Conservation (phyloP, 92 coral and sea anemone species). For the Phenganax stokvisi region DNA sequence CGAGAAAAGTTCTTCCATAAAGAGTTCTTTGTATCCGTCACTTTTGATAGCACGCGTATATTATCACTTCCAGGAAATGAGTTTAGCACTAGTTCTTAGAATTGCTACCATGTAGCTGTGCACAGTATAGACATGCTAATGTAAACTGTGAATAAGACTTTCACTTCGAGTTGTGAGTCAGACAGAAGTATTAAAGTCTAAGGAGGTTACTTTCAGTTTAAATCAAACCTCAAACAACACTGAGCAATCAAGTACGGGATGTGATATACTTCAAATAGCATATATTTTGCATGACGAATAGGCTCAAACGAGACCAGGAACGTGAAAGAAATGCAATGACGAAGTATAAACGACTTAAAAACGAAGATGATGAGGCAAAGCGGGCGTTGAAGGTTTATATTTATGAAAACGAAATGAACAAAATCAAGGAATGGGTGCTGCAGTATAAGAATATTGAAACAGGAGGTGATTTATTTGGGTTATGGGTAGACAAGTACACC, state of each 20-base stretch:
- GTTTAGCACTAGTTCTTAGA: not conserved
- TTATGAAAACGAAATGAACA: conserved; percentile 53
- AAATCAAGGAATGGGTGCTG: conserved; percentile 59
- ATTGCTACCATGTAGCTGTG: not conserved
- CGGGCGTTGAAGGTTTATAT: conserved; percentile 48
- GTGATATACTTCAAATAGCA: too few species aligned
- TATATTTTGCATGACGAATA: too few species aligned
- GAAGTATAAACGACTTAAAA: not conserved
- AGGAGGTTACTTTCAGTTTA: not conserved
- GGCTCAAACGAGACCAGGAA: too few species aligned
- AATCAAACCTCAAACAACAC: not conserved
- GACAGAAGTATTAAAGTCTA: too few species aligned
- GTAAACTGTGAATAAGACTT: too few species aligned
- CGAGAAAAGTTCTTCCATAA: not conserved
- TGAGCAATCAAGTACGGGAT: not conserved
- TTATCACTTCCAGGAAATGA: not conserved
- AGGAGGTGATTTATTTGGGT: conserved; percentile 84
- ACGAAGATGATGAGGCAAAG: not conserved
- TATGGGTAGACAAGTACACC: conserved; percentile 65
- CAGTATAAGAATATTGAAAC: conserved; percentile 58
- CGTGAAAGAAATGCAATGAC: not conserved
- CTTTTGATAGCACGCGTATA: not conserved
- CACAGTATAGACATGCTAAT: not conserved
- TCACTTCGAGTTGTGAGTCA: too few species aligned
- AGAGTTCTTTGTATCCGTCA: too few species aligned